A percentile compares a stretch with the other conserved stretches of the same genome.
Evolutionary conservation across 1,140 invertebrate species (phyloP).

Genomic region (Colletes gigas): DNA sequence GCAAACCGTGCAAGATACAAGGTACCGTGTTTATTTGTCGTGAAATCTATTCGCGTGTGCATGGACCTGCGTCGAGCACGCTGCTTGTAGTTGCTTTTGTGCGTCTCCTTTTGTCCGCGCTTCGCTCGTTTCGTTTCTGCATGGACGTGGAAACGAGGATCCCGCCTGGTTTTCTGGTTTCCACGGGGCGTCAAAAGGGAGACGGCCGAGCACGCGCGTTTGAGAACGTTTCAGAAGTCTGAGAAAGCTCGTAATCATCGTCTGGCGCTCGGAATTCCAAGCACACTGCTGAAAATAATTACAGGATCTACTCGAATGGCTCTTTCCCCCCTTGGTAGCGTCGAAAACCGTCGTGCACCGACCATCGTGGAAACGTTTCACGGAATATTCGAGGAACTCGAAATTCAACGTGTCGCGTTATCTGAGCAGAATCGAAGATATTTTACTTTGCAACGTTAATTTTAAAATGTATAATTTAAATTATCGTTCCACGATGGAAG

Average conservation of each 20-base stretch:
- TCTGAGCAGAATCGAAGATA: too few relatives aligned
- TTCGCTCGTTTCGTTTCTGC: neutral
- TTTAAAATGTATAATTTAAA: too few relatives aligned
- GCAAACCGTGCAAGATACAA: neutral
- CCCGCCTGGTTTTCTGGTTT: neutral
- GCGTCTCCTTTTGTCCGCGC: neutral
- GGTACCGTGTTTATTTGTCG: conserved; percentile 11
- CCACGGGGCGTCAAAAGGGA: neutral
- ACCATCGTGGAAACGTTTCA: too few relatives aligned
- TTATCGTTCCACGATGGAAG: too few relatives aligned
- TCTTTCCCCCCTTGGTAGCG: too few relatives aligned
- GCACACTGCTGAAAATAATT: neutral
- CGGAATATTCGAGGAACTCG: too few relatives aligned
- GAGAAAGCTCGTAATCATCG: neutral
- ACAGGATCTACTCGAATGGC: neutral
- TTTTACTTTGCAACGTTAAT: too few relatives aligned
- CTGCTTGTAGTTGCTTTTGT: neutral
- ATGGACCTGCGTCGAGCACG: neutral
- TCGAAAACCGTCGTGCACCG: too few relatives aligned
- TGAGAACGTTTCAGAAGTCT: neutral
- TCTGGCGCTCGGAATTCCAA: neutral
- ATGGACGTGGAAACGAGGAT: neutral
- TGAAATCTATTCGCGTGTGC: conserved; percentile 29
- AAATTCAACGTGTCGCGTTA: too few relatives aligned
- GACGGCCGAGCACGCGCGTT: too few relatives aligned